Evolutionary conservation across 2,888 invertebrate genomes (phyloP), one percentile per base, ranked within the genome.

Genomic region (Aricia artaxerxes): DNA sequence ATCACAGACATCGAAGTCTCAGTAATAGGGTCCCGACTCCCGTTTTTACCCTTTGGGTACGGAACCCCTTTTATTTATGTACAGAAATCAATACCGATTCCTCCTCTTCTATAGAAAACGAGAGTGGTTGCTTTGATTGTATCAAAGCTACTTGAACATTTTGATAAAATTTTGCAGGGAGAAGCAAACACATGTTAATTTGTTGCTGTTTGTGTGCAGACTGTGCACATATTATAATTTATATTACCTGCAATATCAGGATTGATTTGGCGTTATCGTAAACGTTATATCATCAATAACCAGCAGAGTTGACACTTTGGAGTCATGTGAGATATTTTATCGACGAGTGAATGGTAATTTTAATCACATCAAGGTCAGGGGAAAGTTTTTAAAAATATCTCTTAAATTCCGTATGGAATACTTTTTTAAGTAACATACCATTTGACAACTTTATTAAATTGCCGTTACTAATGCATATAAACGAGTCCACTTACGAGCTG

Each of bases 191-290:
- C 49, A 44, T 44, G 44, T 53, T 53, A 53, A 53, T 13, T 11
- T 53, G 0, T 53, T n/a, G 1, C n/a, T 31, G 31, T 31, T 31
- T 31, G 9, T 64, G 64, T 31, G 11, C 69, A 16, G 13, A 13
- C 16, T 69, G 38, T 11, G 3, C 4, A 49, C 11, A 69, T 38
- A 38, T 38, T 69, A 16, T 38, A 35, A 69, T 24, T 24, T 24
- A 69, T 69, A 69, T 11, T 64, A 31, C 69, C 53, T 57, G 78
- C 5, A 49, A 69, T 79, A 82, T 82, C 80, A 78, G 80, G 69
- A 82, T 81, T 82, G 82, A 82, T 82, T 82, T 79, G 69, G 64
- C 76, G 72, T 79, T 81, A 83, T 82, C 82, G 40, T 80, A 49
- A 57, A 79, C 81, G 80, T 82, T 79, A 80, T 79, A 49, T 77